Evolutionary conservation across 1,140 invertebrate genomes (phyloP), one percentile per base, ranked within the genome.

Genomic region (Leptonema lineaticorne): DNA sequence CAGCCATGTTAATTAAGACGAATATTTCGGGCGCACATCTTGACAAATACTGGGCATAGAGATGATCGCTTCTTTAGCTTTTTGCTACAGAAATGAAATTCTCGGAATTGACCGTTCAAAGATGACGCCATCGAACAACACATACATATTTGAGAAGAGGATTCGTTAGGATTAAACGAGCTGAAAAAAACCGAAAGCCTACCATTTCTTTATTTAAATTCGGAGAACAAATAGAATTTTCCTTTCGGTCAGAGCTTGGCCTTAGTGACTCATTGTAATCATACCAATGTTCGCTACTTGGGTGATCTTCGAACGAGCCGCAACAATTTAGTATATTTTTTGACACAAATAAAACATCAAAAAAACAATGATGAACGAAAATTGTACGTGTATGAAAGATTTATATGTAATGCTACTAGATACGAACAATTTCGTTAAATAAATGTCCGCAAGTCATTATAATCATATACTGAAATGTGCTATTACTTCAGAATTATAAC

Each of bases 21-120:
- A n/a, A n/a, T n/a, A n/a, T n/a, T n/a, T n/a, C n/a, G n/a, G n/a
- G n/a, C n/a, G n/a, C n/a, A n/a, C n/a, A n/a, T n/a, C n/a, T n/a
- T n/a, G n/a, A n/a, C n/a, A n/a, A n/a, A n/a, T n/a, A n/a, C n/a
- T n/a, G n/a, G n/a, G n/a, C n/a, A n/a, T n/a, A n/a, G n/a, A 6
- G 50, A 53, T 22, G 22, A 24, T 53, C 22, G 50, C 14, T 24
- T 24, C 50, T 24, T 45, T 62, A 37, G n/a, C n/a, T n/a, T n/a
- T 64, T 50, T 27, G 33, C 22, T 50, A 24, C 62, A 28, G 62
- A 64, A 64, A 50, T 64, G 62, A 16, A 16, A 28, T 64, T 64
- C 62, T 41, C 8, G 62, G 62, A 64, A 64, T 8, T 50, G 1
- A 26, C 37, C 3, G 20, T 3, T 22, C 62, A 45, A n/a, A 24